A percentile compares a stretch with the other conserved stretches of the same genome.
These are phyloP conservation scores for Drosophila aff. DNA, from an alignment of 1,140 invertebrate species.

Conservation along the genomic window DNA sequence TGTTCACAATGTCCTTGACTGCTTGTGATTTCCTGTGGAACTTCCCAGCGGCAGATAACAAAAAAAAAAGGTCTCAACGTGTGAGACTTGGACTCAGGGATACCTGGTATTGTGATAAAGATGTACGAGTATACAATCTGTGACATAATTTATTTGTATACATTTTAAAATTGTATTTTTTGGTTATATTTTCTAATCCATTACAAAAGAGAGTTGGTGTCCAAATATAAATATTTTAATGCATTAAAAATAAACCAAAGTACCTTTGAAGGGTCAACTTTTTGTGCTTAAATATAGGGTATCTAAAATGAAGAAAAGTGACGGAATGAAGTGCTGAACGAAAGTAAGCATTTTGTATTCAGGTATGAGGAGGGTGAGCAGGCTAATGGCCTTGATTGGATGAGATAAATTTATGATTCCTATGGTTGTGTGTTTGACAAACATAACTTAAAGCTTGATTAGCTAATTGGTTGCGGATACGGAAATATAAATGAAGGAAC, in stretches of 20 bases:
- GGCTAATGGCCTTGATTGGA: constrained; percentile 52
- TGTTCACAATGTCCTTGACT: constrained; percentile 61
- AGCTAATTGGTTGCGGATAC: constrained; percentile 15
- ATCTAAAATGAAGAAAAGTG: constrained; percentile 19
- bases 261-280: too few relatives aligned
- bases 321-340: constrained; percentile 12
- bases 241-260: too few relatives aligned
- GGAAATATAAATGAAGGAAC: background rate
- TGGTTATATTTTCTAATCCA: too few relatives aligned
- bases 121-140: too few relatives aligned
- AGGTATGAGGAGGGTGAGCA: constrained; percentile 45
- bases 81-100: background rate
- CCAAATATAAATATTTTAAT: background rate
- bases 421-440: constrained; percentile 5
- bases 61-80: constrained; percentile 24
- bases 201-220: background rate
- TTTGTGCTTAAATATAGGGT: background rate
- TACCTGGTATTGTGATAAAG: constrained; percentile 2
- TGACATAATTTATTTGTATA: too few relatives aligned
- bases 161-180: background rate
- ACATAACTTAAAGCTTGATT: constrained; percentile 26
- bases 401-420: constrained; percentile 37
- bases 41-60: constrained; percentile 63
- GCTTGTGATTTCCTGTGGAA: constrained; percentile 75
- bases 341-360: background rate